These are phyloP conservation scores for Sylvicola fuscatus DNA, from an alignment of 2,888 invertebrate species.

Conservation along the genomic window DNA sequence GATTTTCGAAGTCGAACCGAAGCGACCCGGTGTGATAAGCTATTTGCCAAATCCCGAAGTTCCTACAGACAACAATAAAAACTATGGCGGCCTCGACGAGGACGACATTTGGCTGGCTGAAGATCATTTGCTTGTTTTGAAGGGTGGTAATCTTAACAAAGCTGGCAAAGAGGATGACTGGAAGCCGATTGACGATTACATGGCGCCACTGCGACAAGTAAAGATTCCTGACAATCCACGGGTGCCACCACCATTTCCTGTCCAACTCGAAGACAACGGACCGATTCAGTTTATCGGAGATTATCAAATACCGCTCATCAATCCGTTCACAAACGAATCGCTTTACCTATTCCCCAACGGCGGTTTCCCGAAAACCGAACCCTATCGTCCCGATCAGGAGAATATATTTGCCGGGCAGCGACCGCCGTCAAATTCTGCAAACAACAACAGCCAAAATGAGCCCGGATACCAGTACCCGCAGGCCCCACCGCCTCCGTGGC, in stretches of 20 bases:
- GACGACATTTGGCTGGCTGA: slow-evolving; percentile 83
- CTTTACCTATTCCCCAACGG: slow-evolving; percentile 38
- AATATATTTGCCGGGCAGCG: slow-evolving; percentile 40
- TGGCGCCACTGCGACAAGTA: slow-evolving; percentile 65
- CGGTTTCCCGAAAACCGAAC: slow-evolving; percentile 14
- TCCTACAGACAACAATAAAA: slow-evolving; percentile 56
- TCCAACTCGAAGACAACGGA: slow-evolving; percentile 67
- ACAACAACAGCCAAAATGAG: slow-evolving; percentile 30
- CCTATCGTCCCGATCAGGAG: slow-evolving; percentile 18
- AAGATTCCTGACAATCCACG: slow-evolving; percentile 64
- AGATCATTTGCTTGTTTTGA: slow-evolving; percentile 64
- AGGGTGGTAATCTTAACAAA: slow-evolving; percentile 46
- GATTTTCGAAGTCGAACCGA: slow-evolving; percentile 46
- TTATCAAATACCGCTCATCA: slow-evolving; percentile 36
- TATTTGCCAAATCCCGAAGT: slow-evolving; percentile 65
- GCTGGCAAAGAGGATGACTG: slow-evolving; percentile 33
- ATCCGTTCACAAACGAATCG: slow-evolving; percentile 41
- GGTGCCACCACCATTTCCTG: slow-evolving; percentile 84
- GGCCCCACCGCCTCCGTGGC: slow-evolving; percentile 34
- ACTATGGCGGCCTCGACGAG: slow-evolving; percentile 59
- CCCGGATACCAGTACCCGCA: slow-evolving; percentile 19
- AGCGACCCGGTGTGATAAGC: slow-evolving; percentile 63
- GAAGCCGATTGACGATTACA: slow-evolving; percentile 69
- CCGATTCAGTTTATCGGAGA: slow-evolving; percentile 72
- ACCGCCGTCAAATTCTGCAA: slow-evolving; percentile 21